These are phyloP conservation scores for Notodonta dromedarius DNA, from an alignment of 2,888 invertebrate genomes.

Conservation along the genomic window DNA sequence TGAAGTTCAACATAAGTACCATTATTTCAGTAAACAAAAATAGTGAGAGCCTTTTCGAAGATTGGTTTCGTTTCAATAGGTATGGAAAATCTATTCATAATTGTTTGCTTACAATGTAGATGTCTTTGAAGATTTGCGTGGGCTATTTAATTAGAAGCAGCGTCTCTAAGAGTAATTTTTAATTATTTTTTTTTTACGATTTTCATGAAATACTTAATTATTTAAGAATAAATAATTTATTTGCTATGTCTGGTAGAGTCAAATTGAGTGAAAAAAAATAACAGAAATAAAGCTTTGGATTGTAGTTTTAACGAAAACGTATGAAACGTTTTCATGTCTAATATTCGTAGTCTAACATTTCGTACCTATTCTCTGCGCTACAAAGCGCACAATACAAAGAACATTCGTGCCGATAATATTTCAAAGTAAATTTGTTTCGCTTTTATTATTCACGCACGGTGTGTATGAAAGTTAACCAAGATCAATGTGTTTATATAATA, in stretches of 20 bases:
- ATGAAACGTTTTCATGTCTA: background rate
- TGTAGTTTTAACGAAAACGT: too few relatives aligned
- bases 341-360: background rate
- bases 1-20: background rate
- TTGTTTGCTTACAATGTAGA: background rate
- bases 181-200: too few relatives aligned
- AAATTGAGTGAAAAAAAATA: too few relatives aligned
- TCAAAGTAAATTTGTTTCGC: slow-evolving; percentile 12
- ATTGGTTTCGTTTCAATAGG: background rate
- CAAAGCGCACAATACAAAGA: slow-evolving; percentile 8
- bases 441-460: slow-evolving; percentile 6
- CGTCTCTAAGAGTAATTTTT: too few relatives aligned
- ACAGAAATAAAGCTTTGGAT: too few relatives aligned
- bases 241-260: too few relatives aligned
- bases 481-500: background rate
- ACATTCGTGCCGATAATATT: slow-evolving; percentile 8
- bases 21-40: background rate
- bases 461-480: background rate
- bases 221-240: too few relatives aligned
- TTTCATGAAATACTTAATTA: too few relatives aligned
- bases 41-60: background rate
- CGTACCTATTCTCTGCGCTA: background rate
- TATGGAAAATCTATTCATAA: background rate
- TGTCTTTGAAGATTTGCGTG: background rate
- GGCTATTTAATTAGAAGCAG: too few relatives aligned